These are phyloP conservation scores for Griposia aprilina DNA, from an alignment of 2,888 invertebrate genomes.

Conservation along the genomic window DNA sequence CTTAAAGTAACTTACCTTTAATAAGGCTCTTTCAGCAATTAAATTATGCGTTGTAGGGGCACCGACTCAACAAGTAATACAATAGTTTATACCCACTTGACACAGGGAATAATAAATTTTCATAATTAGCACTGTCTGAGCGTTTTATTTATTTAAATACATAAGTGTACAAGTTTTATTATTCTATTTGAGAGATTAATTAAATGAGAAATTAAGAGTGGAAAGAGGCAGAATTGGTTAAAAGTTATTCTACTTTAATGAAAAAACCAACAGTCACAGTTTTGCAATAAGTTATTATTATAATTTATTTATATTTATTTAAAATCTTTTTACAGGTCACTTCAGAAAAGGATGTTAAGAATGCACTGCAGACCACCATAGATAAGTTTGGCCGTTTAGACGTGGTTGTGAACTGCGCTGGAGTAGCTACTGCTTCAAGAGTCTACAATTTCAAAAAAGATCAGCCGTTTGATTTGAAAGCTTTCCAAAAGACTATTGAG, in stretches of 20 bases:
- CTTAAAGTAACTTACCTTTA: neutral
- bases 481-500: conserved; percentile 94
- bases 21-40: neutral
- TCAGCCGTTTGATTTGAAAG: conserved; percentile 93
- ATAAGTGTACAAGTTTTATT: neutral
- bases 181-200: neutral
- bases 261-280: neutral
- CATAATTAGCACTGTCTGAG: neutral
- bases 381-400: conserved; percentile 96
- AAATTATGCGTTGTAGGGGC: neutral
- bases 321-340: conserved; percentile 91
- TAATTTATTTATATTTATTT: neutral
- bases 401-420: conserved; percentile 98
- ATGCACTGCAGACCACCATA: conserved; percentile 93
- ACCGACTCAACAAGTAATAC: neutral
- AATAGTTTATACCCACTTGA: neutral
- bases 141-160: neutral
- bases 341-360: conserved; percentile 94
- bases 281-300: neutral
- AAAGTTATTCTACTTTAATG: neutral
- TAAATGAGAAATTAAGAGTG: neutral
- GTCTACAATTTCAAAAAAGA: conserved; percentile 97
- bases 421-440: conserved; percentile 96
- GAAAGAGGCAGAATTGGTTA: neutral
- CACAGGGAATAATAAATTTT: neutral